Percentiles rank a stretch among this genome's conserved stretches.
Conservation (phyloP, 2,797 vertebrate species). For the Ptychobarbus kaznakovi region DNA sequence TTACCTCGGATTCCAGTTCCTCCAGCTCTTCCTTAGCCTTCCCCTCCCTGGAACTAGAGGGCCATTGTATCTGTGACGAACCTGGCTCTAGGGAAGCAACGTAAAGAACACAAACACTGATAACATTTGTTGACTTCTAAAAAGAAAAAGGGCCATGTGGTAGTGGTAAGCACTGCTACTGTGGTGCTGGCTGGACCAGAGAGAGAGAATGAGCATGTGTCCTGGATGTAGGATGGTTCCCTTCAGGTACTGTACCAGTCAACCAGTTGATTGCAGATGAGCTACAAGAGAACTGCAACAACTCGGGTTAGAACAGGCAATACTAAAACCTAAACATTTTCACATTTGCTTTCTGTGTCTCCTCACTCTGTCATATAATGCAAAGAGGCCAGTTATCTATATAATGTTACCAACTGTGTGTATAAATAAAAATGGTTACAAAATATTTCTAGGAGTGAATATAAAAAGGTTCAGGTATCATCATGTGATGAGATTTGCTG, state of each 20-base stretch:
- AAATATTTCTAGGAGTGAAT: neutral
- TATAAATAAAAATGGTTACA: neutral
- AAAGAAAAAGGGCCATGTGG: too few species aligned
- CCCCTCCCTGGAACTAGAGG: neutral
- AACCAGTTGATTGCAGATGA: neutral
- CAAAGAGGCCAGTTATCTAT: neutral
- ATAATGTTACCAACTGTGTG: neutral
- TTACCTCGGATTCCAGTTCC: neutral
- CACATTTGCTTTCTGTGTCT: neutral
- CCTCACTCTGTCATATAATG: neutral
- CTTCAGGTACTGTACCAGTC: too few species aligned
- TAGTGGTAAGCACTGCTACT: too few species aligned
- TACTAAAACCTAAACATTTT: neutral
- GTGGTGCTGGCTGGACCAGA: too few species aligned
- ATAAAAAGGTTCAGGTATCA: neutral
- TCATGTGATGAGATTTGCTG: constrained; percentile 61
- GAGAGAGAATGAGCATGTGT: too few species aligned
- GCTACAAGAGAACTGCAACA: neutral
- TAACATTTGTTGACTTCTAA: too few species aligned
- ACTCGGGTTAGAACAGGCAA: neutral
- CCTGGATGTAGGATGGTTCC: too few species aligned
- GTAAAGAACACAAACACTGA: too few species aligned
- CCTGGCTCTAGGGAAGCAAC: too few species aligned
- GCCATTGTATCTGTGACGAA: too few species aligned
- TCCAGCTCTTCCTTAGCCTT: neutral